Base-by-base conservation (phyloP, 2,113 vertebrate species). In the Condylura cristata region DNA sequence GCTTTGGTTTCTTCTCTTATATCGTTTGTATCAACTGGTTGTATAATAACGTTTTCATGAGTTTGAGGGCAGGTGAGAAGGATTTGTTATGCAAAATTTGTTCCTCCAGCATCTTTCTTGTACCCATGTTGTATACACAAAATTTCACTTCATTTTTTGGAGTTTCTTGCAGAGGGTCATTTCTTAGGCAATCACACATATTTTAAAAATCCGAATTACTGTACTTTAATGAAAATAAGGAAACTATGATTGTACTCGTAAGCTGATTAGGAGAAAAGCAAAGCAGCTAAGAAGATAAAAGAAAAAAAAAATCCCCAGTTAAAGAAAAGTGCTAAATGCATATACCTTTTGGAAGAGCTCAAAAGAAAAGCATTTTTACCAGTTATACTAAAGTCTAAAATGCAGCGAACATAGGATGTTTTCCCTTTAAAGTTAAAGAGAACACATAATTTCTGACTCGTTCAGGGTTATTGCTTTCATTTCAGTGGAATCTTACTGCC, bases 401-500 rank as follows among this genome's bases (percentile, higher is more conserved):
- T 65, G 0, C 14, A n/a, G 37, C 41, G 60, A 74, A 10, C 41
- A 87, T 84, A 85, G 58, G 32, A 72, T 74, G 8, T 53, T 93
- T 95, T 84, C 12, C 26, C n/a, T 81, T 93, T 85, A 89, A 94
- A 91, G 39, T 70, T 70, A 79, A 95, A 84, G 90, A 79, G 48
- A 86, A 94, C n/a, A 79, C 92, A 95, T 93, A 92, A 92, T 82
- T 89, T n/a, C 65, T 88, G 58, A 80, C n/a, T 28, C 44, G 8
- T 39, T 51, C 44, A 56, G 1, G 5, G 44, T 3, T 89, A n/a
- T 66, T 85, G 78, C 72, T 95, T 92, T 94, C n/a, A 46, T 74
- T 96, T 70, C n/a, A n/a, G 34, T 96, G 86, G 82, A 90, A 82
- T 60, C 34, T 86, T 88, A 80, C 63, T 95, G 95, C 91, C 89